Conservation (phyloP, 2,888 invertebrate genomes). For the Callyntrura guangdongensis region DNA sequence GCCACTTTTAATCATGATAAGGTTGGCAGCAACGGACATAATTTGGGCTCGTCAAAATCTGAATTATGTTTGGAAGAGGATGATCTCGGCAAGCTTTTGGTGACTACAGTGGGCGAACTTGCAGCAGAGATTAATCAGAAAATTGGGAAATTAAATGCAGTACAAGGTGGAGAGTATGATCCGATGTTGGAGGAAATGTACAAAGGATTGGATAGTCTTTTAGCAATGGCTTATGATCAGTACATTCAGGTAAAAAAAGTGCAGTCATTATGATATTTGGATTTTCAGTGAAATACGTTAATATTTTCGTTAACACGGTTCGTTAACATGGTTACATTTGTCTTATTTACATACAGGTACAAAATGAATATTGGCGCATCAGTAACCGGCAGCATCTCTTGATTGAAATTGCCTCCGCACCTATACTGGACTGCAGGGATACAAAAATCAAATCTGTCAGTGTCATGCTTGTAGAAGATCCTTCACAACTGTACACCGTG, state of each 20-base stretch:
- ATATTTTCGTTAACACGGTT: too few relatives aligned
- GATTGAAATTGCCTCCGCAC: background rate
- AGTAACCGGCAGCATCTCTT: background rate
- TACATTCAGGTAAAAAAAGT: background rate
- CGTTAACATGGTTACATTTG: background rate
- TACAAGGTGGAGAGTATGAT: background rate
- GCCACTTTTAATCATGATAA: background rate
- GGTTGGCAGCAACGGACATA: background rate
- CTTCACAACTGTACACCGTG: too few relatives aligned
- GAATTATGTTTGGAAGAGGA: background rate
- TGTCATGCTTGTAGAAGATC: too few relatives aligned
- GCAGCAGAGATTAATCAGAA: background rate
- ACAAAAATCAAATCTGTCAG: too few relatives aligned
- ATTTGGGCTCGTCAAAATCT: background rate
- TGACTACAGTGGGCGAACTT: background rate
- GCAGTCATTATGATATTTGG: too few relatives aligned
- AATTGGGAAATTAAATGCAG: background rate
- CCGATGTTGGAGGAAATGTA: background rate
- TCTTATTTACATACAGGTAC: background rate
- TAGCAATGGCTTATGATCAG: background rate
- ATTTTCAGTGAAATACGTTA: too few relatives aligned
- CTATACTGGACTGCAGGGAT: background rate
- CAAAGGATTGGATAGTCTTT: background rate
- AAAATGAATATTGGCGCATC: background rate
- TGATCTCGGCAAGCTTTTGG: background rate